These are phyloP conservation scores for Ligdia adustata DNA, from an alignment of 2,888 invertebrate genomes.

Conservation along the genomic window DNA sequence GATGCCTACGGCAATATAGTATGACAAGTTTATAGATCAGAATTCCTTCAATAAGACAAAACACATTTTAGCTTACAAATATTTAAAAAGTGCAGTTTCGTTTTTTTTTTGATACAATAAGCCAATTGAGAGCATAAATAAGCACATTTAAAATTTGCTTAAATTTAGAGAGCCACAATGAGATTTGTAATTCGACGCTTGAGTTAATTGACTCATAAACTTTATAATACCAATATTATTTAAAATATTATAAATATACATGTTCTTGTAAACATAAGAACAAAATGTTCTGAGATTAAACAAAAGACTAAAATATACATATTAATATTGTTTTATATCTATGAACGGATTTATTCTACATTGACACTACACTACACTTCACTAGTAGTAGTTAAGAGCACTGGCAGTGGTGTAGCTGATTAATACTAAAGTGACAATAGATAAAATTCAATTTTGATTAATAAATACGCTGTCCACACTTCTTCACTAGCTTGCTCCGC, in stretches of 20 bases:
- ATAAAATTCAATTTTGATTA: slow-evolving; percentile 14
- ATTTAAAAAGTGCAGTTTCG: too few species aligned
- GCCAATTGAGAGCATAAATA: background rate
- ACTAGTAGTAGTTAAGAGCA: slow-evolving; percentile 47
- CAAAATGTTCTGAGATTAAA: slow-evolving; percentile 3
- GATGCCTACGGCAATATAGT: too few species aligned
- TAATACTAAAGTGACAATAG: slow-evolving; percentile 45
- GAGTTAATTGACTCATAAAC: slow-evolving; percentile 29
- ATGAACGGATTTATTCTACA: slow-evolving; percentile 42
- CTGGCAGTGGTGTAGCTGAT: slow-evolving; percentile 68
- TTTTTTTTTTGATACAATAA: too few species aligned
- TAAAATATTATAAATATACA: slow-evolving; percentile 14
- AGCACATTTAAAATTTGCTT: slow-evolving; percentile 7
- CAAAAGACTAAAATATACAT: slow-evolving; percentile 4
- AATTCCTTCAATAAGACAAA: too few species aligned
- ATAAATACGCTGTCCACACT: slow-evolving; percentile 4
- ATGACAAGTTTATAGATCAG: too few species aligned
- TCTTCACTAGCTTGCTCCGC: too few species aligned
- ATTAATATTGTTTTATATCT: slow-evolving; percentile 18
- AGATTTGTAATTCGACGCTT: slow-evolving; percentile 16
- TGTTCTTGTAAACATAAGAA: slow-evolving; percentile 3
- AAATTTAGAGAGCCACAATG: slow-evolving; percentile 27
- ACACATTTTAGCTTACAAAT: too few species aligned
- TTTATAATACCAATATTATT: slow-evolving; percentile 7
- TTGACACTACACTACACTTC: slow-evolving; percentile 30